Conservation (phyloP, 2,797 vertebrate species). For the Hydrocynus forskahlii region DNA sequence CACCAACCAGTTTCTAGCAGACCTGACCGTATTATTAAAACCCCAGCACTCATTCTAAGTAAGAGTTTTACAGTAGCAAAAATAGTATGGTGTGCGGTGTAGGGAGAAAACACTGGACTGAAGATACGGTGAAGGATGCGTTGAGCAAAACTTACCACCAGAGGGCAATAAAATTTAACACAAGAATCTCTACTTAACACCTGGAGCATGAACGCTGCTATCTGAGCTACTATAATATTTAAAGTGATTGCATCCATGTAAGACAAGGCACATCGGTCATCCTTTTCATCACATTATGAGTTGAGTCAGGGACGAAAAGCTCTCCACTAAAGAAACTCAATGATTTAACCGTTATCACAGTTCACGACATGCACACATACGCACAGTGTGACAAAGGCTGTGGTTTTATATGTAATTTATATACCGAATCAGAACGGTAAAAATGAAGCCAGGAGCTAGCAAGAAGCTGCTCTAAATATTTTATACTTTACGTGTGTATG, state of each 20-base stretch:
- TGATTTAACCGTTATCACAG: not conserved
- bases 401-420: not conserved
- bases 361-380: not conserved
- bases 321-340: not conserved
- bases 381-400: not conserved
- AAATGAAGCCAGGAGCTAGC: not conserved
- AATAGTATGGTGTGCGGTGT: not conserved
- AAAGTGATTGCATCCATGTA: not conserved
- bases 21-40: not conserved
- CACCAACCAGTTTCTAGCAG: not conserved
- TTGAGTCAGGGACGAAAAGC: not conserved
- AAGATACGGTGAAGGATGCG: not conserved
- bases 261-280: not conserved
- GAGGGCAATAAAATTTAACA: conserved; percentile 49
- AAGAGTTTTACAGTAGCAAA: not conserved
- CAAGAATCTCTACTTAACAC: not conserved
- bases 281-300: not conserved
- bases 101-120: not conserved
- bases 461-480: not conserved
- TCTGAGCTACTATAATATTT: too few species aligned
- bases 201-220: not conserved
- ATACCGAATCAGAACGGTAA: not conserved
- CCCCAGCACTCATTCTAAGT: not conserved
- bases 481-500: not conserved
- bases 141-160: conserved; percentile 34